These are phyloP conservation scores for Austrofundulus limnaeus DNA, from an alignment of 2,113 vertebrate species.

Conservation along the genomic window DNA sequence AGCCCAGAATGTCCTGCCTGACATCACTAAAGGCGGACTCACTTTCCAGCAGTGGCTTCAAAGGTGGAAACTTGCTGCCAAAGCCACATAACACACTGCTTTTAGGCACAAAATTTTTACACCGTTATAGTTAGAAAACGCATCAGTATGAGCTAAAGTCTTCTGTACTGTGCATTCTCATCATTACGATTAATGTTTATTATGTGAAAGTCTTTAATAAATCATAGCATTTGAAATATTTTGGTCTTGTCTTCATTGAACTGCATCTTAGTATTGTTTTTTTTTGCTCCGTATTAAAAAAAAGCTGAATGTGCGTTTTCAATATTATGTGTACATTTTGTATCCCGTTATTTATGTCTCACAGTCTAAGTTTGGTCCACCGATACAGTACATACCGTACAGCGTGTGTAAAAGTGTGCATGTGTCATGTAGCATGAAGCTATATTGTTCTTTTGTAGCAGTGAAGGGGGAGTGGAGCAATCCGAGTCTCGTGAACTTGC, in stretches of 20 bases:
- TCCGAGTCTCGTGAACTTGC: constrained; percentile 60
- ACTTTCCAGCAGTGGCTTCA: constrained; percentile 82
- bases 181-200: not conserved
- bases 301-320: not conserved
- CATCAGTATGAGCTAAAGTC: not conserved
- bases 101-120: not conserved
- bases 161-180: not conserved
- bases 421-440: constrained; percentile 15
- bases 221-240: constrained; percentile 2
- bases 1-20: constrained; percentile 75
- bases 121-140: not conserved
- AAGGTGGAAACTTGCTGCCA: constrained; percentile 77
- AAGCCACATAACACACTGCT: constrained; percentile 25
- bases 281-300: not conserved
- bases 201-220: constrained; percentile 41
- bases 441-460: constrained; percentile 72
- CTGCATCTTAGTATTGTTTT: constrained; percentile 4
- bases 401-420: constrained; percentile 3
- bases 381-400: not conserved
- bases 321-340: not conserved
- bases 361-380: not conserved
- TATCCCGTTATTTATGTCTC: not conserved
- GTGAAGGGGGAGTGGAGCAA: constrained; percentile 70
- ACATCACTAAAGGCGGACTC: constrained; percentile 66
- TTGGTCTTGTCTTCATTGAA: constrained; percentile 9